Base-by-base conservation (phyloP, 2,888 invertebrate species). In the Epirrita christyi region DNA sequence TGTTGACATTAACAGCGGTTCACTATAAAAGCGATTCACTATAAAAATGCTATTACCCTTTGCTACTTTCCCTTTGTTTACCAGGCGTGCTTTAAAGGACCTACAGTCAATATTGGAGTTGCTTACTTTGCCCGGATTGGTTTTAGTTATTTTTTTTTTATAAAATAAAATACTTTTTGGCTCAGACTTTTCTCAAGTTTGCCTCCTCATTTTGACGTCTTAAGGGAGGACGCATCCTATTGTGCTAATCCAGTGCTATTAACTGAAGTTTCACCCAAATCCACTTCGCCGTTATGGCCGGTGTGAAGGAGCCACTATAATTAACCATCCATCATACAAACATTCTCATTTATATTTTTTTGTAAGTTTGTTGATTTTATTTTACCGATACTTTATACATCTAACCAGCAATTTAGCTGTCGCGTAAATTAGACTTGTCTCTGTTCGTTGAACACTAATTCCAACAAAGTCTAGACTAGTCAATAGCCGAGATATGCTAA, bases 401-500 rank as follows among this genome's bases (percentile, higher is more conserved):
- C 49, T 62, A 63, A 61, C 59, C 52, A 64, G 61, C 59, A 70
- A 68, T 70, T 70, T 70, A 67, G 63, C 64, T 61, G 68, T 70
- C 67, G 66, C 64, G 68, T 75, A 74, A 76, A 76, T 77, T 71
- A 68, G 71, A 70, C 68, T 66, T 68, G 75, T 75, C 72, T 71
- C 76, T 70, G 77, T 79, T 76, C 76, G 79, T 75, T 79, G 77
- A 79, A 76, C 79, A 78, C 74, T 75, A 78, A 78, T 80, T 80
- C 71, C 67, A 73, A 77, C 79, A 68, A 74, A 78, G 85, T 85
- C 84, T 84, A 85, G 85, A 85, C 85, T 71, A 75, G 79, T 80
- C 83, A 81, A 84, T 83, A 79, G 79, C 79, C 76, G 71, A 75
- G 76, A 81, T 80, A 85, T 85, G 81, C 76, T 81, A 85, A 85